Evolutionary conservation across 2,888 invertebrate species (phyloP).

Genomic region (Drymonia ruficornis): DNA sequence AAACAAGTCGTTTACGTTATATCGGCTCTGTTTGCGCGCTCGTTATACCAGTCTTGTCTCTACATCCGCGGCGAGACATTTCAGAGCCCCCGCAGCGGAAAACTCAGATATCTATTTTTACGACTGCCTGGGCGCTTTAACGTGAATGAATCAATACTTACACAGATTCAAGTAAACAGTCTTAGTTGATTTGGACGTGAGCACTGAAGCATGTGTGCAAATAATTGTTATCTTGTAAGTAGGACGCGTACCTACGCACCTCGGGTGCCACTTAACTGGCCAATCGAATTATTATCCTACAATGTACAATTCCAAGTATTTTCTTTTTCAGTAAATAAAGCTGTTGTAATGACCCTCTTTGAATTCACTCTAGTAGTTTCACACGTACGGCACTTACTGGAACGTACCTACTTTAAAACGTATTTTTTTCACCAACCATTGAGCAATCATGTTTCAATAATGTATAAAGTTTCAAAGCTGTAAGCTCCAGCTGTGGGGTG

Average conservation of each 20-base stretch:
- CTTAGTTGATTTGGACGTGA: constrained; percentile 28
- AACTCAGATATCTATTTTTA: constrained; percentile 41
- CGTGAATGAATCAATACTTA: constrained; percentile 40
- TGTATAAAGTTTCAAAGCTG: too few species aligned
- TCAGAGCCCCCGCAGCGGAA: constrained; percentile 31
- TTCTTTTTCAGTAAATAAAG: not conserved
- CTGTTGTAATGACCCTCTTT: not conserved
- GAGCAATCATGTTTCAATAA: too few species aligned
- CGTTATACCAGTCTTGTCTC: constrained; percentile 47
- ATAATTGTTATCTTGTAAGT: constrained; percentile 13
- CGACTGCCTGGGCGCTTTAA: constrained; percentile 28
- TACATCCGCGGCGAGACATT: constrained; percentile 41
- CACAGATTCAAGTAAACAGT: constrained; percentile 27
- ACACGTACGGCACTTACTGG: not conserved
- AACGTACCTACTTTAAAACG: too few species aligned
- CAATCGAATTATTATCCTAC: not conserved
- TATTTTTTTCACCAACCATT: too few species aligned
- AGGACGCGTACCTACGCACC: not conserved
- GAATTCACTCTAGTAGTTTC: not conserved
- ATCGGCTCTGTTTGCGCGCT: constrained; percentile 56
- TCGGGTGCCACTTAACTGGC: not conserved
- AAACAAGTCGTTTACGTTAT: constrained; percentile 62
- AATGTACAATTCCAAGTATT: not conserved
- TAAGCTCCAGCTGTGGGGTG: too few species aligned
- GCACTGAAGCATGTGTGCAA: constrained; percentile 23